Evolutionary conservation across 2,888 invertebrate genomes (phyloP), one percentile per base, ranked within the genome.

Genomic region (Laspeyria flexula): DNA sequence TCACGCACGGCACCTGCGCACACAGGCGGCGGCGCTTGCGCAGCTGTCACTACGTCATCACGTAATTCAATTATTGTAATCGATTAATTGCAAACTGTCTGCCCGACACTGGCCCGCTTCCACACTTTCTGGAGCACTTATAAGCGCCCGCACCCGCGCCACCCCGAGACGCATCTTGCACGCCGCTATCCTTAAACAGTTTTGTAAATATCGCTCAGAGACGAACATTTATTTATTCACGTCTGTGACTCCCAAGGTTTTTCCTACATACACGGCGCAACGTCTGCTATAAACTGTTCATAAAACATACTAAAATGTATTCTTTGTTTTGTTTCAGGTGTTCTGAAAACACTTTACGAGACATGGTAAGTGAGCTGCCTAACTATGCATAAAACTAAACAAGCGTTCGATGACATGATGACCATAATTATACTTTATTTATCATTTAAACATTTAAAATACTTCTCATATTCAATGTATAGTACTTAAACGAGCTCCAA

Each of bases 11-110:
- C 89, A 89, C 83, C 86, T 90, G 90, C 80, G 82, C 79, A 88
- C 71, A 88, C 83, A 81, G n/a, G 69, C 60, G 68, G 55, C 62
- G 77, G 60, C 81, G 87, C 84, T 83, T 83, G 85, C 85, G 84
- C 88, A 88, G 86, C 87, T 89, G 90, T 77, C 81, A 65, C 80
- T 81, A 83, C 88, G 89, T 88, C 88, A 87, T 77, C 77, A 66
- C 72, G 76, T 85, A 81, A 80, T 83, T 81, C 75, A 83, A 83
- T 85, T 86, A 86, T 83, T 86, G 77, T 85, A 86, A 88, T 88
- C 85, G 83, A 88, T 84, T 86, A 87, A 85, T 86, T 83, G 81
- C 75, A 80, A 81, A 84, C 80, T 76, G 82, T 86, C 81, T 83
- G 71, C 73, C 69, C 68, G 79, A 69, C 73, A 70, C n/a, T 72